These are phyloP conservation scores for Aphidius colemani DNA, from an alignment of 2,888 invertebrate species.

Conservation along the genomic window DNA sequence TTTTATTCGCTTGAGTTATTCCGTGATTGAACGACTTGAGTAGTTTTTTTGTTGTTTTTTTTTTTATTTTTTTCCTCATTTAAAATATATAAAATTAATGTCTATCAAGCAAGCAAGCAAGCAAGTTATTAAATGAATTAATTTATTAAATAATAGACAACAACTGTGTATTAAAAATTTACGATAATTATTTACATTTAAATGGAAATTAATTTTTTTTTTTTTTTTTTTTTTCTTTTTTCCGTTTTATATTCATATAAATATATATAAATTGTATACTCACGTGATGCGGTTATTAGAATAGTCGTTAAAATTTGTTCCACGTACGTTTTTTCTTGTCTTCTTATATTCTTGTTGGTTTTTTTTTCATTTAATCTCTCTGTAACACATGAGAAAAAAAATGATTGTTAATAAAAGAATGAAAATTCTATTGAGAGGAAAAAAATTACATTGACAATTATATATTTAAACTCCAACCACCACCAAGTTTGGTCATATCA, in stretches of 20 bases:
- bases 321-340: not conserved
- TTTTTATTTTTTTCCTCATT: not conserved
- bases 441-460: no score
- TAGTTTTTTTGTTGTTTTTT: not conserved
- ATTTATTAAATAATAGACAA: conserved; percentile 11
- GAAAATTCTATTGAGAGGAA: not conserved
- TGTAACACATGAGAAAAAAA: conserved; percentile 12
- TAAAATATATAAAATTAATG: not conserved
- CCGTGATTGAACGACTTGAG: conserved; percentile 7
- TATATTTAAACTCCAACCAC: no score
- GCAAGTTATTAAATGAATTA: not conserved
- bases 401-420: conserved; percentile 1
- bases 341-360: no score
- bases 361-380: conserved; percentile 6
- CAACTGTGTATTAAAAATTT: not conserved
- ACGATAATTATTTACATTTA: no score
- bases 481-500: no score
- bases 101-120: no score
- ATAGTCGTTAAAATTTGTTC: not conserved
- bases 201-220: no score
- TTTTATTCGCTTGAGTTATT: conserved; percentile 11
- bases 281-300: conserved; percentile 20
- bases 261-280: not conserved
- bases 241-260: no score
- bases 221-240: no score